phyloP scores from a whole-genome alignment of 1,140 invertebrate genomes.

The Teleogryllus occipitalis region DNA sequence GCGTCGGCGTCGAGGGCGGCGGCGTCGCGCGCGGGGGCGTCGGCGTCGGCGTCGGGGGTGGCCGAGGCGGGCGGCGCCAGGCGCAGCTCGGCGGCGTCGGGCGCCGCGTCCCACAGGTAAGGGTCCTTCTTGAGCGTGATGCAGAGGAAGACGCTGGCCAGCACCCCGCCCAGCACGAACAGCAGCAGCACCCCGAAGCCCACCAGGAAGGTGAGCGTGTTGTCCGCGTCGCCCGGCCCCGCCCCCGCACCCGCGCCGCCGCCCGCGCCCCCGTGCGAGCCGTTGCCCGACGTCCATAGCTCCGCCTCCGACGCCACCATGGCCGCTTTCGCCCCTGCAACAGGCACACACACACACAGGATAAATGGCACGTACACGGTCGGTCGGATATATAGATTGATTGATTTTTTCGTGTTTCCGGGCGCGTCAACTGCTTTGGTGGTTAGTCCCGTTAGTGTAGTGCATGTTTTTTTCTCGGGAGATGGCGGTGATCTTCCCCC shows the following conservation, averaged over 20 bases:
- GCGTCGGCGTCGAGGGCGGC: not conserved
- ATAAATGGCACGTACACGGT: too few relatives aligned
- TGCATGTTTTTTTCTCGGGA: too few relatives aligned
- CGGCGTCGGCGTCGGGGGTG: not conserved
- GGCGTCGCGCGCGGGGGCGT: too few relatives aligned
- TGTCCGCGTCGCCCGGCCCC: not conserved
- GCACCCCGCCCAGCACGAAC: constrained; percentile 15
- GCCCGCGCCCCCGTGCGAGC: not conserved
- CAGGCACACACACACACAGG: too few relatives aligned
- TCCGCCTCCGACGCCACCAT: not conserved
- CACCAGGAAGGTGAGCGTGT: constrained; percentile 19
- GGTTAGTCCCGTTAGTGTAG: too few relatives aligned
- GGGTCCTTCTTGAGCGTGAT: constrained; percentile 22
- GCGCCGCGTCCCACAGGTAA: constrained; percentile 20
- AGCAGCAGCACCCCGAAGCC: constrained; percentile 20
- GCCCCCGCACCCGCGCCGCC: too few relatives aligned
- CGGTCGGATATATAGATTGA: too few relatives aligned
- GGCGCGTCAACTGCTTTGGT: too few relatives aligned
- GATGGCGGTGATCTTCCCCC: too few relatives aligned
- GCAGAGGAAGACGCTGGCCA: constrained; percentile 21
- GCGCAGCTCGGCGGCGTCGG: constrained; percentile 13
- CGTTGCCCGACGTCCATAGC: not conserved
- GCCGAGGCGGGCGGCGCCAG: not conserved
- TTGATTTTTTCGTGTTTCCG: too few relatives aligned
- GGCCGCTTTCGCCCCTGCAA: too few relatives aligned